Evolutionary conservation across 2,113 vertebrate species (phyloP).

Genomic region (Bubo scandiacus): DNA sequence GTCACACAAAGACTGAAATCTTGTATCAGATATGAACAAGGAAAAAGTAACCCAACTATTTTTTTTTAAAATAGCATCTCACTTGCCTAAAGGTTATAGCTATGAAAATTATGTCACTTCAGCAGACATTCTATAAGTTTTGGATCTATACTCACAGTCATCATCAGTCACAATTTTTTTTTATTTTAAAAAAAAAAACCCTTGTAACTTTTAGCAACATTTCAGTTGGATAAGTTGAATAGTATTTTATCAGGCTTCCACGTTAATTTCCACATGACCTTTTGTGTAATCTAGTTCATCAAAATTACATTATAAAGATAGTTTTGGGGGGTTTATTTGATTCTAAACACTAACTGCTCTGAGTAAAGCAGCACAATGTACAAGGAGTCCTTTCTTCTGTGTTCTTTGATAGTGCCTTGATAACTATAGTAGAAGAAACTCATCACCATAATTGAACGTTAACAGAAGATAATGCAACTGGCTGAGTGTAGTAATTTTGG

Average conservation of each 20-base stretch:
- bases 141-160: neutral
- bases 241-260: neutral
- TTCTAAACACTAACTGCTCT: neutral
- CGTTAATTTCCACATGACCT: neutral
- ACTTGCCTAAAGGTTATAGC: neutral
- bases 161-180: neutral
- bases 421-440: neutral
- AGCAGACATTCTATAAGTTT: neutral
- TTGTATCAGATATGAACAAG: neutral
- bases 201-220: neutral
- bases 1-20: neutral
- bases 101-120: neutral
- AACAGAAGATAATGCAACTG: neutral
- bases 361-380: neutral
- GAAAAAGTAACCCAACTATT: neutral
- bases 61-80: neutral
- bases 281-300: neutral
- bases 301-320: neutral
- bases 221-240: neutral
- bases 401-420: neutral
- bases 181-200: neutral
- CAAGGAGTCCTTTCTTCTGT: neutral
- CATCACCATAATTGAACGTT: neutral
- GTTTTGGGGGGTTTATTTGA: neutral
- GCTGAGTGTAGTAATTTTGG: neutral